These are phyloP conservation scores for Kuschelorhynchus macadamiae DNA, from an alignment of 2,888 invertebrate genomes.

Conservation along the genomic window DNA sequence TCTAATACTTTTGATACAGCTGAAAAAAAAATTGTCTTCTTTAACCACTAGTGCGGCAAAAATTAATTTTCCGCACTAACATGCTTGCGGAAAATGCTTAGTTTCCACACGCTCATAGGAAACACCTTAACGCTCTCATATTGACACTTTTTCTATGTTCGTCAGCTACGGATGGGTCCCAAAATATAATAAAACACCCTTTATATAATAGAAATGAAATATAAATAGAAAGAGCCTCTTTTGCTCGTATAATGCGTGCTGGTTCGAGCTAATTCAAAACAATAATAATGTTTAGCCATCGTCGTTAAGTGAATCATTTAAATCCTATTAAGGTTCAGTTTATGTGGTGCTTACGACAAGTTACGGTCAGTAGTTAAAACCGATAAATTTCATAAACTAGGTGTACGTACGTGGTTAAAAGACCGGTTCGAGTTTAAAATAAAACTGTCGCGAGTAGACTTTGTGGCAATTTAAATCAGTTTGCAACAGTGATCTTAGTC, in stretches of 20 bases:
- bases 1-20: too few species aligned
- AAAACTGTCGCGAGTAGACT: constrained; percentile 19
- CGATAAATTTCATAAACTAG: constrained; percentile 32
- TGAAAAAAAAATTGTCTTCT: too few species aligned
- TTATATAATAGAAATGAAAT: too few species aligned
- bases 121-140: too few species aligned
- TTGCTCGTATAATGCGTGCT: constrained; percentile 32
- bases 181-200: too few species aligned
- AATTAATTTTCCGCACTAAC: too few species aligned
- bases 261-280: constrained; percentile 30
- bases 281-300: constrained; percentile 31
- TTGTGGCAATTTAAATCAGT: constrained; percentile 17
- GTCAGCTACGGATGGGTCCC: too few species aligned
- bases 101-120: too few species aligned
- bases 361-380: constrained; percentile 33
- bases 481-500: neutral
- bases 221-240: constrained; percentile 13
- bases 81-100: too few species aligned
- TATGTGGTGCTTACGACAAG: constrained; percentile 28
- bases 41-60: too few species aligned
- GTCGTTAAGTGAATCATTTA: constrained; percentile 50
- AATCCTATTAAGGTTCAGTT: constrained; percentile 47
- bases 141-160: too few species aligned
- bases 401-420: constrained; percentile 7
- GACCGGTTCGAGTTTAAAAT: constrained; percentile 33